Conservation (phyloP, 2,888 invertebrate genomes). For the Eupsilia transversa region DNA sequence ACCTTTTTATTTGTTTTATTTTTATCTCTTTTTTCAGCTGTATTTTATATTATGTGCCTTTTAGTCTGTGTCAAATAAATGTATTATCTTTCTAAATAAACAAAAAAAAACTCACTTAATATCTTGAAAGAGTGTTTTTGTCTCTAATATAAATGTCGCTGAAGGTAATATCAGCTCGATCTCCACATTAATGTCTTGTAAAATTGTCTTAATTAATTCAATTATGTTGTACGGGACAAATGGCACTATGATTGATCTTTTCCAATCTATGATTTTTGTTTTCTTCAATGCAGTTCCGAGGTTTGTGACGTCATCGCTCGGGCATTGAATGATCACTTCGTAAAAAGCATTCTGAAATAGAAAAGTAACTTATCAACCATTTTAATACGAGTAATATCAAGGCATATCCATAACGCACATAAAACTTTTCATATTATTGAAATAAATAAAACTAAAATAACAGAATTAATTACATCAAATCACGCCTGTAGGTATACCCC, state of each 20-base stretch:
- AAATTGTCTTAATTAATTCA: slow-evolving; percentile 67
- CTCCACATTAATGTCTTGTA: slow-evolving; percentile 57
- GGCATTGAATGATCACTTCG: slow-evolving; percentile 77
- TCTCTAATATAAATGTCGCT: slow-evolving; percentile 68
- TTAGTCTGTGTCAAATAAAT: no score
- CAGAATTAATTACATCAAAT: no score
- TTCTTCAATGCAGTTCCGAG: slow-evolving; percentile 73
- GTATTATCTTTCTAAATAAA: no score
- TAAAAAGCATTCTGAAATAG: slow-evolving; percentile 71
- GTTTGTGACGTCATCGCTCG: slow-evolving; percentile 70
- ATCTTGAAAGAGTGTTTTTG: slow-evolving; percentile 65
- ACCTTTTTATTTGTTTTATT: no score
- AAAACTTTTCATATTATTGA: background rate
- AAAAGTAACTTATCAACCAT: background rate
- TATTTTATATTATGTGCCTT: no score
- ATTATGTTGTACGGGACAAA: slow-evolving; percentile 69
- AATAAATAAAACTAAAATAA: no score
- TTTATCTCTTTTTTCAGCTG: no score
- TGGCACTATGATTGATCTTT: slow-evolving; percentile 64
- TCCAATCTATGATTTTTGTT: slow-evolving; percentile 78
- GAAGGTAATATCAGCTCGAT: slow-evolving; percentile 53
- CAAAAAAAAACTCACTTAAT: slow-evolving; percentile 63
- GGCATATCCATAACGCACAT: background rate
- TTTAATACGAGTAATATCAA: background rate
- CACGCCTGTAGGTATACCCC: no score